Evolutionary conservation across 2,113 vertebrate species (phyloP).

Genomic region (Struthio camelus): DNA sequence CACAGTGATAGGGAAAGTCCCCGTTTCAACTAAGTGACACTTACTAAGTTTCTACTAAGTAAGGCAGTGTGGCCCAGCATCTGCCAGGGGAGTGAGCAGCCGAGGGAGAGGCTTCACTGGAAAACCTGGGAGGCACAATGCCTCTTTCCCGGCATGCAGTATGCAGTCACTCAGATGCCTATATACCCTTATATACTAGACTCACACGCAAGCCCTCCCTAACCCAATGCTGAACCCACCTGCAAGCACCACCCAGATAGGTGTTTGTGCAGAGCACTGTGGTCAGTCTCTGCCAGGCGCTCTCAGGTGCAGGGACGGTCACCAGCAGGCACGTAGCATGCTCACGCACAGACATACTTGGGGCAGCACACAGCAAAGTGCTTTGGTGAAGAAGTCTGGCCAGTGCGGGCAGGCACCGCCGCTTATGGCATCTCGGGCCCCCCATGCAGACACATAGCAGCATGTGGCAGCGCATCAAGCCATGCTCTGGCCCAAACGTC

Average conservation of each 20-base stretch:
- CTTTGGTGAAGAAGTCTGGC: neutral
- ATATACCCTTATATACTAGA: neutral
- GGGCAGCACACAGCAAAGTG: too few relatives aligned
- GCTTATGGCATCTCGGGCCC: neutral
- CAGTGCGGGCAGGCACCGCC: neutral
- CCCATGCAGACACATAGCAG: accelerated
- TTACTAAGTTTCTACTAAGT: too few relatives aligned
- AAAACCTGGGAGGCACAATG: accelerated
- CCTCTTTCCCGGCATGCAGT: accelerated
- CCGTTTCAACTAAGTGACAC: neutral
- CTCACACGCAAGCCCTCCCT: neutral
- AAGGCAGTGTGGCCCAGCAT: neutral
- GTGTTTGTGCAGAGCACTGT: neutral
- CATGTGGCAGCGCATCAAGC: accelerated
- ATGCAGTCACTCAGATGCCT: accelerated
- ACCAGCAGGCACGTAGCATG: too few relatives aligned
- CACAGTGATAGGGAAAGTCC: neutral
- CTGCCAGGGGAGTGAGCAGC: too few relatives aligned
- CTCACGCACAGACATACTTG: too few relatives aligned
- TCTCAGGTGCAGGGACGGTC: too few relatives aligned
- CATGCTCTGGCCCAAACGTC: accelerated
- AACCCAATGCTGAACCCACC: too few relatives aligned
- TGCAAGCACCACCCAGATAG: too few relatives aligned
- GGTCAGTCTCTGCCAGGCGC: neutral
- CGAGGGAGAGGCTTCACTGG: neutral